Base-by-base conservation (phyloP, 2,888 invertebrate species). In the Cybosia mesomella region DNA sequence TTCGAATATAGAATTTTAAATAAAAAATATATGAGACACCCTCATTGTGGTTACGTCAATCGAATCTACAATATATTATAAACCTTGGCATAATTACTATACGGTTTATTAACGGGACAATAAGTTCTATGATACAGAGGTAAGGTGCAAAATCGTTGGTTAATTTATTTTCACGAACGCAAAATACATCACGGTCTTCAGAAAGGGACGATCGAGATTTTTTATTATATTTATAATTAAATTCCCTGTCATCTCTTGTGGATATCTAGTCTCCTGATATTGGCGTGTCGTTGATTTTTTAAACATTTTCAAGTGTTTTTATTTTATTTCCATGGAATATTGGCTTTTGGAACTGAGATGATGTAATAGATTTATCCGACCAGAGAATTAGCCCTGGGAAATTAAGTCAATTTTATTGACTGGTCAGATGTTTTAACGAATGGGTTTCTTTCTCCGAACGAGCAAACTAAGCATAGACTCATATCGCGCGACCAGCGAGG, bases 161-260 rank as follows among this genome's bases (percentile, higher is more conserved):
- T 78, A 75, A 68, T 80, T 79, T 76, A 84, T 83, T 86, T 83
- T 80, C 69, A 64, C 77, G 75, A 71, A 79, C 77, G 82, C 76
- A 75, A 80, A 69, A 82, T 77, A 76, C 75, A 80, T 82, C 82
- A 86, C 82, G 83, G 85, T 85, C 87, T 87, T 88, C 84, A 84
- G 87, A 88, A 91, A 91, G 92, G 93, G 94, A 91, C 92, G 92
- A 83, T 89, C 88, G 89, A 88, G 89, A 85, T 90, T 89, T 92
- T 92, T 92, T 94, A 93, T 93, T 92, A 94, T 94, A 92, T 93
- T 93, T 93, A 93, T 94, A 95, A 95, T 95, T 95, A 94, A 95
- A 94, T 93, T 92, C 88, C 90, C 92, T 93, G 94, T 92, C 94
- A 94, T 92, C 91, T 91, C 89, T 90, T 90, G 89, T 87, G 85